Conservation (phyloP, 1,140 invertebrate genomes). For the Nasonia longicornis region DNA sequence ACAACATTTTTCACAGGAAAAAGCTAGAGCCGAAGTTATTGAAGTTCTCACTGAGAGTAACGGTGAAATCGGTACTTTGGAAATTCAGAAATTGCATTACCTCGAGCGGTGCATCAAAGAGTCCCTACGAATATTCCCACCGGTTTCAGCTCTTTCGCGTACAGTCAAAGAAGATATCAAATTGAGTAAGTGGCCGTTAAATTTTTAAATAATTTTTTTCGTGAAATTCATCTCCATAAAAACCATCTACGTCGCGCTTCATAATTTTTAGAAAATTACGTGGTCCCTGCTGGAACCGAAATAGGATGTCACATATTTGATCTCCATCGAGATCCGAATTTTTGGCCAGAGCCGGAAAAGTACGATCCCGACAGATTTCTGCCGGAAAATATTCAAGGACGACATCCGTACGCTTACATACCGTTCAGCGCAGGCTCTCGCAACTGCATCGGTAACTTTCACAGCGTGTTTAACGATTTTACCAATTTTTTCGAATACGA, state of each 20-base stretch:
- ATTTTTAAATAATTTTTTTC: background rate
- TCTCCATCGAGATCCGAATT: slow-evolving; percentile 75
- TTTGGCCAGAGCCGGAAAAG: slow-evolving; percentile 77
- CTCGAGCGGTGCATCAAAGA: slow-evolving; percentile 51
- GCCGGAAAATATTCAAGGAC: slow-evolving; percentile 64
- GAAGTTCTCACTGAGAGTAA: slow-evolving; percentile 31
- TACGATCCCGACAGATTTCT: slow-evolving; percentile 83
- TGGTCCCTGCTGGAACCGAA: slow-evolving; percentile 63
- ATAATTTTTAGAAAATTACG: slow-evolving; percentile 8
- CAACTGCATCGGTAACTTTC: slow-evolving; percentile 76
- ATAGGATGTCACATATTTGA: slow-evolving; percentile 68
- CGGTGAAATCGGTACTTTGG: slow-evolving; percentile 32
- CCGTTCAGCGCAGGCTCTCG: slow-evolving; percentile 80
- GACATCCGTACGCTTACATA: slow-evolving; percentile 69
- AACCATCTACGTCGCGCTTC: too few species aligned
- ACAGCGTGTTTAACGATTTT: too few species aligned
- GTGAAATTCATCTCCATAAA: background rate
- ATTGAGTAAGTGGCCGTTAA: slow-evolving; percentile 16
- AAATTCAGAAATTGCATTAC: slow-evolving; percentile 41
- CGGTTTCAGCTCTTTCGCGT: slow-evolving; percentile 40
- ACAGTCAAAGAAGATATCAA: slow-evolving; percentile 36
- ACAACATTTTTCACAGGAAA: background rate
- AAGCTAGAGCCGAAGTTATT: background rate
- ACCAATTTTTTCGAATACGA: background rate
- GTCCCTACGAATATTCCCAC: slow-evolving; percentile 48